Evolutionary conservation across 1,140 invertebrate species (phyloP), one percentile per base, ranked within the genome.

Genomic region (Myzus persicae): DNA sequence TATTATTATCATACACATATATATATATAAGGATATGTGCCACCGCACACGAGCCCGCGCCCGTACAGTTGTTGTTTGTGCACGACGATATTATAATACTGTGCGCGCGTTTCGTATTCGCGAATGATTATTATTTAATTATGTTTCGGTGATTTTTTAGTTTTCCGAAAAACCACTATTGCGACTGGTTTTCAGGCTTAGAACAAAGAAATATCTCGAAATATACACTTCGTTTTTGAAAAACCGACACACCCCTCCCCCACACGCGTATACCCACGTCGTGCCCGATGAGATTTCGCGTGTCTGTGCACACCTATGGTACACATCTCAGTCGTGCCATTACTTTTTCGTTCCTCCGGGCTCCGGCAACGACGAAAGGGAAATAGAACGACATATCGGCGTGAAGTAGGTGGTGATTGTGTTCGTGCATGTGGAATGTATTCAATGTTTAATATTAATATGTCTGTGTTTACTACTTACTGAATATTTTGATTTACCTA

Each of bases 101-200:
- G n/a, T n/a, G n/a, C 42, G 42, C 46, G 4, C 18, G 82, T 85
- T 24, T 84, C 26, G 82, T 87, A n/a, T 46, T 87, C 18, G n/a
- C 44, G n/a, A 87, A 87, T 48, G 8, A 87, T 87, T 36, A n/a
- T n/a, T 76, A 76, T 46, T 87, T 46, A 82, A 82, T 82, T 38
- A 22, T 44, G 31, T 85, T 87, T 46, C 36, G 44, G 42, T 36
- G 9, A 46, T 87, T 46, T 44, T 7, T 46, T 9, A n/a, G 3
- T 48, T 85, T 44, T 85, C 42, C 84, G n/a, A 87, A 46, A n/a
- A 48, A 87, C n/a, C n/a, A 31, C 31, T 46, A 87, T 48, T 26
- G 85, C 31, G 22, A 48, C 44, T 87, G n/a, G 31, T 87, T 87
- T 46, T 36, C 44, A n/a, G 26, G 26, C 5, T n/a, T 44, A n/a